Base-by-base conservation (phyloP, 2,113 vertebrate species). In the Myocastor coypus region DNA sequence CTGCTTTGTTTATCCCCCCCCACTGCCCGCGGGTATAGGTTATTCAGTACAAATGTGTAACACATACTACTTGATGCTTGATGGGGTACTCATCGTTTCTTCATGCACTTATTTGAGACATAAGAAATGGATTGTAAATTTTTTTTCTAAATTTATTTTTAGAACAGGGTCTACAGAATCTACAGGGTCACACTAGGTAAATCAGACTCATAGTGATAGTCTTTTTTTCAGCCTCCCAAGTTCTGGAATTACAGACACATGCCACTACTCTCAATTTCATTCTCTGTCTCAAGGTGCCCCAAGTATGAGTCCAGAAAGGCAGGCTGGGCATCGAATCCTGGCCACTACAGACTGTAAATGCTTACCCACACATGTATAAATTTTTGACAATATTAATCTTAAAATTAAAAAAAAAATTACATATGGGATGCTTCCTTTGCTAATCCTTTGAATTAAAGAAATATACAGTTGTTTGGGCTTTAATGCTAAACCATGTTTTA, bases 381-480 rank as follows among this genome's bases (percentile, higher is more conserved):
- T 61, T 91, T 59, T 24, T 84, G 19, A 75, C 24, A 46, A 83
- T 61, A 46, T 71, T 69, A 83, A 91, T 84, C 0, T 4, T 69
- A 78, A 11, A 83, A 92, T 97, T 98, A 98, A 97, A n/a, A n/a
- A n/a, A 96, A 97, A 96, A 97, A 97, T 97, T 97, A 93, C 97
- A 97, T 94, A 97, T 96, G 97, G 87, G 98, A 93, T 66, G 77
- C 14, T 97, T 97, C 96, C 97, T 96, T 97, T 96, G 61, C 94
- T 94, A 68, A 50, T 86, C 10, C 63, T 91, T 94, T 92, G 96
- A 98, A 98, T 98, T 98, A 97, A 97, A 87, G 97, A 97, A 98
- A 98, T 98, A 86, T 98, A 97, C 97, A 98, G 91, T 97, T 98
- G 96, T 98, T 97, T 97, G 94, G 91, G 97, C 30, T 77, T 97